Base-by-base conservation (phyloP, 2,113 vertebrate genomes). In the Pholis gunnellus region DNA sequence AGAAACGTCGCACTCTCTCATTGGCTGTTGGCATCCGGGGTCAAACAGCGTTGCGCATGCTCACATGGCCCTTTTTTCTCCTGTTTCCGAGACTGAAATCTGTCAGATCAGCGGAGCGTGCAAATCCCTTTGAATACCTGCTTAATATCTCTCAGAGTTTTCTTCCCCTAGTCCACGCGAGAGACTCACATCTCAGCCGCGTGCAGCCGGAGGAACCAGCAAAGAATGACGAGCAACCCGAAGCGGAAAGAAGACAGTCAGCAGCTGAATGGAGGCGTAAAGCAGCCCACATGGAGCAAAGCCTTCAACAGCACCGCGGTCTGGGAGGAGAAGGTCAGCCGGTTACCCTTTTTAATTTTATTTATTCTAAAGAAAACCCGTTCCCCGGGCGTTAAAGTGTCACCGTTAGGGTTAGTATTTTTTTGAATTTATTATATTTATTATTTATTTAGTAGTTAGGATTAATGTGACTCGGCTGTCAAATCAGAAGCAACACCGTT, bases 221-320 rank as follows among this genome's bases (percentile, higher is more conserved):
- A 77, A 83, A 93, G 82, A 93, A 96, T 96, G 95, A 93, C 92
- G 88, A 95, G 76, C 93, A 91, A 88, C 79, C 87, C 78, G 36
- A 95, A 94, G 91, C 91, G 91, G 93, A 95, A 95, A 94, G 95
- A 96, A 82, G 95, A 96, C 82, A 89, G 92, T 88, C 87, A 93
- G 76, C 75, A 92, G 75, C 91, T 86, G 73, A 96, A 96, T 87
- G 95, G 95, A 18, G 94, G 95, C 44, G 88, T 95, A 34, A 95
- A 96, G 78, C 94, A 87, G 89, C 94, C 95, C 92, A 81, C 95
- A 92, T 96, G 95, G 95, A 95, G 90, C 92, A 95, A 95, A 94
- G 94, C 94, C 72, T 87, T 96, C 84, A 94, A 79, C 88, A 88
- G 94, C 83, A 93, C 72, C 40, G 94, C 95, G 36, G 89, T 94